phyloP scores from a whole-genome alignment of 2,797 vertebrate genomes.

The Notolabrus celidotus region DNA sequence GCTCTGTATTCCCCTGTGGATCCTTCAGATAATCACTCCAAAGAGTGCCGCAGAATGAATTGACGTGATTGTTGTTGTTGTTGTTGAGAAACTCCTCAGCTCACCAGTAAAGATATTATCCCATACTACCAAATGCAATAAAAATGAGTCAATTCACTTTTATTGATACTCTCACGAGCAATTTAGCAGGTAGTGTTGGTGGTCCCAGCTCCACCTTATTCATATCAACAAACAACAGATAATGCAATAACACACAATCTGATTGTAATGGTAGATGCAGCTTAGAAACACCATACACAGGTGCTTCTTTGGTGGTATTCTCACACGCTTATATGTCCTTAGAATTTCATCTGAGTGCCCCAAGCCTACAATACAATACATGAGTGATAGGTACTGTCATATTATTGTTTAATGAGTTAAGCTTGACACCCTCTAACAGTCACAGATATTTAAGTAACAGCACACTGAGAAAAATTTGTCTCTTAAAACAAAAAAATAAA shows the following conservation, averaged over 20 bases:
- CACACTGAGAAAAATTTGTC: background rate
- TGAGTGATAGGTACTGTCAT: background rate
- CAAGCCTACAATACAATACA: background rate
- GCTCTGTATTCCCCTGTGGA: conserved; percentile 51
- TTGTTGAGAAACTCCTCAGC: conserved; percentile 53
- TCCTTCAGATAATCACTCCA: conserved; percentile 50
- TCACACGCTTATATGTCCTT: conserved; percentile 29
- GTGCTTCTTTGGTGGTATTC: conserved; percentile 21
- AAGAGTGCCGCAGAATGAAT: conserved; percentile 47
- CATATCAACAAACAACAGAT: conserved; percentile 68
- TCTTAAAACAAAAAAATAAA: too few relatives aligned
- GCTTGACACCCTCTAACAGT: background rate
- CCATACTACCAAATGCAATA: conserved; percentile 54
- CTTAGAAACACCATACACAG: conserved; percentile 27
- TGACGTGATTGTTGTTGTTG: conserved; percentile 44
- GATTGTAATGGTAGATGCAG: conserved; percentile 47
- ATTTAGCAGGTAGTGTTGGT: conserved; percentile 55
- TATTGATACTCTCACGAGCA: conserved; percentile 63
- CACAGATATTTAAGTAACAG: background rate
- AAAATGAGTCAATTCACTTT: conserved; percentile 57
- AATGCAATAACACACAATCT: conserved; percentile 56
- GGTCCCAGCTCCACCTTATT: conserved; percentile 46
- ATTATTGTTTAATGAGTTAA: background rate
- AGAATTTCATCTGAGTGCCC: conserved; percentile 33
- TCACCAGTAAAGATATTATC: conserved; percentile 66